Conservation (phyloP, 1,140 invertebrate genomes). For the Cryptotermes secundus region DNA sequence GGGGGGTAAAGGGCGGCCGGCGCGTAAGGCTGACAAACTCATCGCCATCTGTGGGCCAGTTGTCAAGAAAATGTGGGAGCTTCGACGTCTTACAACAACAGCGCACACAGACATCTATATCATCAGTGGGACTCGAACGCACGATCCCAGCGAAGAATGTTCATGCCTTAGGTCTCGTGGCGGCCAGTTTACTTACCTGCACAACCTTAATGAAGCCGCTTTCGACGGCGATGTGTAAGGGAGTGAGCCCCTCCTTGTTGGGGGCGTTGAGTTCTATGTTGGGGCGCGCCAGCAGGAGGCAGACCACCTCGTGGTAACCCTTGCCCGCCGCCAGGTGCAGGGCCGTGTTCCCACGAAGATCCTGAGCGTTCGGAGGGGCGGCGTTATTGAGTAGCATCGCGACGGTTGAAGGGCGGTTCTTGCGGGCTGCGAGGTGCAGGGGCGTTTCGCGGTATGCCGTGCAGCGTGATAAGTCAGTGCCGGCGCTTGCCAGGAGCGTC, state of each 20-base stretch:
- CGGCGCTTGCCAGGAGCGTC: conserved; percentile 41
- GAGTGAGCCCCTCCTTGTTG: conserved; percentile 47
- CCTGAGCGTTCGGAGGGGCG: conserved; percentile 47
- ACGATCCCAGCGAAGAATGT: no score
- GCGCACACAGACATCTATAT: no score
- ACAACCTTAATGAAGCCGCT: conserved; percentile 49
- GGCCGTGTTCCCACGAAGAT: conserved; percentile 48
- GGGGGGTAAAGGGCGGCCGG: no score
- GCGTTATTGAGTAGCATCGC: conserved; percentile 44
- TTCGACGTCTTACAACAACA: no score
- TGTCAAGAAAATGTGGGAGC: no score
- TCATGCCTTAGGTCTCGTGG: no score
- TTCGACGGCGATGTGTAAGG: conserved; percentile 49
- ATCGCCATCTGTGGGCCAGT: no score
- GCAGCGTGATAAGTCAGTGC: conserved; percentile 43
- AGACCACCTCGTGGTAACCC: conserved; percentile 47
- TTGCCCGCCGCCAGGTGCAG: conserved; percentile 49
- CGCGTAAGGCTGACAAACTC: no score
- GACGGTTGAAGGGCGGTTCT: conserved; percentile 46
- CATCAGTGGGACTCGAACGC: no score
- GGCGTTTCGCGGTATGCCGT: conserved; percentile 49
- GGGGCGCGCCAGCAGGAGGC: conserved; percentile 43
- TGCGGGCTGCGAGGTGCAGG: conserved; percentile 49
- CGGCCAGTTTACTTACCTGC: conserved; percentile 37
- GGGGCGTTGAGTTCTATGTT: conserved; percentile 44